Base-by-base conservation (phyloP, 2,797 vertebrate genomes). In the Rhabdophis nuchalis region DNA sequence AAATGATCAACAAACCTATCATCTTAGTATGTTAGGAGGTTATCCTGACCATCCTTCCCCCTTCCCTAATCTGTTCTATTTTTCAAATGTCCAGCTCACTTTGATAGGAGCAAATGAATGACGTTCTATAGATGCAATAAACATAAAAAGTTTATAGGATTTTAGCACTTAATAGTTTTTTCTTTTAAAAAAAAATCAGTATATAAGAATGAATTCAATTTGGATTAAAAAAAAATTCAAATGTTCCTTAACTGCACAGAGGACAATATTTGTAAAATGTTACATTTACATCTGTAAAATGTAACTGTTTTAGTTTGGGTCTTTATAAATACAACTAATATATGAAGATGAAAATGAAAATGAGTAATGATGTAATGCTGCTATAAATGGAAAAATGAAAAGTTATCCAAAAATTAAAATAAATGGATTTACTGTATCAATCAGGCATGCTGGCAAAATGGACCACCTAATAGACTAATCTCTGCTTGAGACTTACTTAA, bases 381-480 rank as follows among this genome's bases (percentile, higher is more conserved):
- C 36, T 82, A 82, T 41, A 92, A 91, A 91, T 93, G 93, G 23
- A 54, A 92, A 93, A 92, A 91, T 93, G 89, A 88, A 95, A 96
- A 95, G 53, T 94, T 91, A 92, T 88, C 88, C 77, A 90, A 0
- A 0, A 94, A 89, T 90, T 91, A 54, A 96, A 95, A 90, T 89
- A 94, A 95, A 89, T 64, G 92, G 57, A 85, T 95, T 96, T 94
- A 94, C 93, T 93, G 93, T 95, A 95, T 92, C 95, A 94, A 94
- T 94, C 93, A 95, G 94, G 93, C 95, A 94, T 94, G 92, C 92
- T 95, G 93, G 90, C 93, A 96, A 92, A 1, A 16, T 96, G 94
- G 96, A 96, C 96, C 96, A 96, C 96, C 96, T 94, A 93, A 95
- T 89, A 97, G 93, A 97, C 93, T 95, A 95, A 96, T 93, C 91